Percentiles rank a stretch among this genome's conserved stretches.
Conservation (phyloP, 2,113 vertebrate genomes). For the Mixornis gularis region DNA sequence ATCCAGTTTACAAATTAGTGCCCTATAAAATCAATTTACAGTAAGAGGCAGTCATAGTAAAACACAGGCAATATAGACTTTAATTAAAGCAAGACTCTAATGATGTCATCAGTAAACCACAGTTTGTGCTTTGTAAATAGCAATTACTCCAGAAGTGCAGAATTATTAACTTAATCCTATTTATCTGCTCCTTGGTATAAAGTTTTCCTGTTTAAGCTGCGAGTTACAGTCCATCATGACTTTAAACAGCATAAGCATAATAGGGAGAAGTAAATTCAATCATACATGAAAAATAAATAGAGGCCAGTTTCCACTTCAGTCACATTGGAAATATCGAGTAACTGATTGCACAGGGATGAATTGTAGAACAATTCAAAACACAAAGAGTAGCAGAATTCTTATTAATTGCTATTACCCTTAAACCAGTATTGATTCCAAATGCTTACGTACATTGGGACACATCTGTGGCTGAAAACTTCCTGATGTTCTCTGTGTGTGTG, state of each 20-base stretch:
- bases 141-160: background rate
- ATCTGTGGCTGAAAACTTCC: background rate
- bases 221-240: background rate
- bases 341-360: background rate
- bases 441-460: background rate
- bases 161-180: constrained; percentile 25
- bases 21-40: constrained; percentile 8
- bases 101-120: background rate
- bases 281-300: background rate
- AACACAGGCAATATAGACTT: background rate
- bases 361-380: background rate
- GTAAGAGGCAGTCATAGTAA: background rate
- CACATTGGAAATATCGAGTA: background rate
- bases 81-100: constrained; percentile 35
- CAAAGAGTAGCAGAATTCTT: background rate
- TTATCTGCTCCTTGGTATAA: background rate
- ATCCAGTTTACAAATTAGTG: background rate
- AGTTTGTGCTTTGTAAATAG: background rate
- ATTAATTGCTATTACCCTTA: background rate
- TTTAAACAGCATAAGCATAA: constrained; percentile 2
- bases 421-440: background rate
- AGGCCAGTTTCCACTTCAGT: background rate
- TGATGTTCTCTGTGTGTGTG: background rate
- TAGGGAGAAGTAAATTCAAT: background rate
- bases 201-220: background rate